Evolutionary conservation across 2,797 vertebrate species (phyloP), one percentile per base, ranked within the genome.

Genomic region (Alectoris magna): DNA sequence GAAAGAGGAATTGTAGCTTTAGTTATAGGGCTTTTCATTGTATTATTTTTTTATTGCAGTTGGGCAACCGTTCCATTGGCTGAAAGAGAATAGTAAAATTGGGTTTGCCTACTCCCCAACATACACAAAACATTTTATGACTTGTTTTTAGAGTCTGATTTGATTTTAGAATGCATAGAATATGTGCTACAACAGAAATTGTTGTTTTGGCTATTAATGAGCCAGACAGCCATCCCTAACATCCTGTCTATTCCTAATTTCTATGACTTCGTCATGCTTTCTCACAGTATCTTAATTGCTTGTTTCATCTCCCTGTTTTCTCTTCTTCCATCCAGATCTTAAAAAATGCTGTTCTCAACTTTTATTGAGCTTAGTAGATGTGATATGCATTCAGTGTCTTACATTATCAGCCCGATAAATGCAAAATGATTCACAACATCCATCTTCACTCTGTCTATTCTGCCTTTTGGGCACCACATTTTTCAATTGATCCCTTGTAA

Each of bases 341-440:
- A 91, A 89, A 70, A 95, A 85, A 93, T 23, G 1, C 31, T 58
- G 27, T 92, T 81, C 64, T 88, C 67, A 84, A 34, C 12, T 91
- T 89, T 86, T 86, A 88, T 79, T 90, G 87, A 91, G 59, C 58
- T 86, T 68, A 44, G 73, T 81, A 84, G 72, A 67, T 90, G 62
- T 75, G 81, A 86, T 91, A 43, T 1, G 5, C 87, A 76, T 80
- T 91, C 36, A 36, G 43, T 55, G 51, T 81, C 93, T 94, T 96
- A 81, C 59, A 88, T 94, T 93, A 93, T 79, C 70, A 91, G 48
- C 31, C 70, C 73, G 86, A 73, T 90, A 96, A 90, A 94, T 94
- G 55, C 91, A 90, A 93, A 90, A 91, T 84, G 7, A 88, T 92
- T 93, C 83, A 78, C 74, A 64, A 76, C 13, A 3, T 93, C 70